phyloP scores from a whole-genome alignment of 1,140 invertebrate species.

The Euura lappo region DNA sequence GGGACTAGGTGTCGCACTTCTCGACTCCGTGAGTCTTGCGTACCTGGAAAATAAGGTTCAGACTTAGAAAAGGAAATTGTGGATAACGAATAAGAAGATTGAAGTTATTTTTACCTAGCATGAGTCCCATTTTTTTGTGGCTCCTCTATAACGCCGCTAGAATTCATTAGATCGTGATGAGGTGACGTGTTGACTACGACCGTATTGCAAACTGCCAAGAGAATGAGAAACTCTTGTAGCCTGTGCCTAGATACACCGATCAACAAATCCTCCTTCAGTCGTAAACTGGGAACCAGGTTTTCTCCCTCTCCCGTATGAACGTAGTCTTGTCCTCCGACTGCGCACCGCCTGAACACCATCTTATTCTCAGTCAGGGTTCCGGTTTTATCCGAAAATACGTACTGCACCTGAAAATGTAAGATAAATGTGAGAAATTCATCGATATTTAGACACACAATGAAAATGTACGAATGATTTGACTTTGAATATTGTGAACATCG shows the following conservation, averaged over 20 bases:
- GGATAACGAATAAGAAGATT: neutral
- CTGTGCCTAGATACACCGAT: constrained; percentile 56
- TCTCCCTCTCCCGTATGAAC: constrained; percentile 75
- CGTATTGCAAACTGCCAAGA: constrained; percentile 94
- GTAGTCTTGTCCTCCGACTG: constrained; percentile 89
- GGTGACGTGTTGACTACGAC: constrained; percentile 91
- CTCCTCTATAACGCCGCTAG: constrained; percentile 73
- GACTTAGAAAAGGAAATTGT: neutral
- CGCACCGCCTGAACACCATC: constrained; percentile 93
- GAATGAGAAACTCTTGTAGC: constrained; percentile 90
- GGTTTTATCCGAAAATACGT: constrained; percentile 97
- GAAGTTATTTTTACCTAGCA: constrained; percentile 29
- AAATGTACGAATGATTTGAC: no score
- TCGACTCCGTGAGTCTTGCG: constrained; percentile 71
- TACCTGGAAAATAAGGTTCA: constrained; percentile 54
- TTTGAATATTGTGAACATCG: neutral
- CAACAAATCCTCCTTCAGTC: constrained; percentile 72
- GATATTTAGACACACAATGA: no score
- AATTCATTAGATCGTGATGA: constrained; percentile 88
- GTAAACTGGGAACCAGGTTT: constrained; percentile 68
- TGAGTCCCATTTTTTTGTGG: constrained; percentile 40
- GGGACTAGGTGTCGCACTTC: constrained; percentile 76
- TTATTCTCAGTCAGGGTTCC: constrained; percentile 97
- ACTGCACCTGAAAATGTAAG: constrained; percentile 73
- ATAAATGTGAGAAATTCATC: no score